Percentiles rank a stretch among this genome's conserved stretches.
phyloP scores from a whole-genome alignment of 2,113 vertebrate species.

The Antigone vipio region DNA sequence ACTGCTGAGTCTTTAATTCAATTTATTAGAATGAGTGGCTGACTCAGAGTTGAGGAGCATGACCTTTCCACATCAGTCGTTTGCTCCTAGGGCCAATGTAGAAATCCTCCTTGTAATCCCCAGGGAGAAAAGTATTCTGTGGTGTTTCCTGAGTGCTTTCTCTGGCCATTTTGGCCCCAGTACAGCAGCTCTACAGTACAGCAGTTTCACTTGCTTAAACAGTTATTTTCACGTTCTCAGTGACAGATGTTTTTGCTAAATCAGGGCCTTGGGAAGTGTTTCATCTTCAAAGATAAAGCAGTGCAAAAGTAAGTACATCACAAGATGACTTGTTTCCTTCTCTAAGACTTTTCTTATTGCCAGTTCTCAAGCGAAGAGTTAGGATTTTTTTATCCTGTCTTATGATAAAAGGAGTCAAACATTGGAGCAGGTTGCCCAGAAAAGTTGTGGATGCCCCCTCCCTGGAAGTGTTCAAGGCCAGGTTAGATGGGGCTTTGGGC shows the following conservation, averaged over 20 bases:
- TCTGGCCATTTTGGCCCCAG: neutral
- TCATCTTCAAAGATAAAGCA: neutral
- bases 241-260: neutral
- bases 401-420: neutral
- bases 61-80: neutral
- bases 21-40: slow-evolving; percentile 15
- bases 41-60: neutral
- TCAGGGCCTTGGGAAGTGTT: neutral
- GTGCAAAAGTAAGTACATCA: neutral
- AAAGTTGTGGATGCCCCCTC: neutral
- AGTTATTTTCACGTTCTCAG: neutral
- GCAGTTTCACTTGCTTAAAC: neutral
- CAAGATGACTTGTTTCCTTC: neutral
- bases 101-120: neutral
- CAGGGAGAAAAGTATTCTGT: neutral
- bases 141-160: neutral
- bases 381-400: neutral
- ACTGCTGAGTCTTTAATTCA: neutral
- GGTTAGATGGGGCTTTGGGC: neutral
- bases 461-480: neutral
- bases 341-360: neutral
- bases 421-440: neutral
- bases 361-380: neutral
- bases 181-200: neutral
- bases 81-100: neutral